Evolutionary conservation across 1,140 invertebrate genomes (phyloP), one percentile per base, ranked within the genome.

Genomic region (Sarcophaga bullata): DNA sequence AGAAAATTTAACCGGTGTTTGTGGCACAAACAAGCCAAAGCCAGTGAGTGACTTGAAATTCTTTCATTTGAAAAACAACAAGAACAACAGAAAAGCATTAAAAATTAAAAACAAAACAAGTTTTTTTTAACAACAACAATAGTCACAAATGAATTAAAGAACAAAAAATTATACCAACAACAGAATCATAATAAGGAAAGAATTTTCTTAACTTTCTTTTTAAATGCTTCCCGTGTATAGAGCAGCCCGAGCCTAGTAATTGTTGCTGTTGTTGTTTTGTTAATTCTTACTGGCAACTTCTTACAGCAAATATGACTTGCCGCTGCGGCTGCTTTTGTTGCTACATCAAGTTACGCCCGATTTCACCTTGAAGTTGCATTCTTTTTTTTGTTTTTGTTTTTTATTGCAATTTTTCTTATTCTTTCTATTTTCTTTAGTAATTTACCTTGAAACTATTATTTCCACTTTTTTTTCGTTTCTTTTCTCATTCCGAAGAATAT

Each of bases 381-480:
- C 73, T 19, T 25, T 25, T 68, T 9, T 68, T 68, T 68, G 19
- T 13, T 58, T 15, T n/a, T n/a, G 13, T 58, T n/a, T 58, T n/a
- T 13, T 58, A 4, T 15, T 6, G 54, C 54, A n/a, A 58, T 58
- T n/a, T 37, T 37, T 58, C 15, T 58, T 58, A 0, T 9, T 58
- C 11, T 15, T 58, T 11, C 54, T 15, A 49, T 78, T 78, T 78
- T 50, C 8, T 76, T 76, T 78, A 50, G 48, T 50, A 76, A 78
- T 52, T 78, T 78, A 50, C 75, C 75, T 78, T 78, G 75, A 25
- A 78, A 47, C 73, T 49, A 76, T 76, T 76, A 52, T 19, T 78
- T 68, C 62, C 62, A 68, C 62, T 19, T 68, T 58, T 58, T 58
- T 37, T 7, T 68, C 19, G 62, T 68, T 19, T 7, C 19, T 68